Conservation (phyloP, 2,888 invertebrate genomes). For the Zaprionus obscuricornis region DNA sequence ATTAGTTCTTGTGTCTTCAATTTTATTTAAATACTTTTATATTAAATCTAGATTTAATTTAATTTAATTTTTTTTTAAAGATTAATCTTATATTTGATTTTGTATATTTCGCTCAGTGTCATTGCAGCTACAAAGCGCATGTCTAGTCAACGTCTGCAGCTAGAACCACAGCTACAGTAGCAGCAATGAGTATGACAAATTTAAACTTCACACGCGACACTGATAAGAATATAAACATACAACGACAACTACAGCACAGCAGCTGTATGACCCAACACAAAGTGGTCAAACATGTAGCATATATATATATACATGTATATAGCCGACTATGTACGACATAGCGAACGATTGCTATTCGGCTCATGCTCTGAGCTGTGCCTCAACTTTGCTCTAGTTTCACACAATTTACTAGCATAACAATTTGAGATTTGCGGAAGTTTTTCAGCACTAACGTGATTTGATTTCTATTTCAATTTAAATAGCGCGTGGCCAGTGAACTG, state of each 20-base stretch:
- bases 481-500: constrained; percentile 33
- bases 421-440: constrained; percentile 38
- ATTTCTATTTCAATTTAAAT: constrained; percentile 15
- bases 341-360: too few relatives aligned
- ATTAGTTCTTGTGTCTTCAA: constrained; percentile 25
- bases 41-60: neutral
- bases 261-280: constrained; percentile 9
- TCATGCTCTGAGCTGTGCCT: too few relatives aligned
- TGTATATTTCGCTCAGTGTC: constrained; percentile 5
- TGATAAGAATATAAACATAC: constrained; percentile 30
- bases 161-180: neutral
- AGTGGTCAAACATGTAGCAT: neutral
- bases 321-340: too few relatives aligned
- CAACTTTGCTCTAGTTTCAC: constrained; percentile 5
- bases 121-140: neutral
- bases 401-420: constrained; percentile 26
- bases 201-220: constrained; percentile 39
- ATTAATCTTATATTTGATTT: neutral
- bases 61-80: neutral
- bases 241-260: neutral
- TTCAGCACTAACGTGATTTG: neutral
- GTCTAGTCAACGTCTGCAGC: constrained; percentile 3
- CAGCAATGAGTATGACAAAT: constrained; percentile 19
- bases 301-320: too few relatives aligned
- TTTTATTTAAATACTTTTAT: constrained; percentile 1